Base-by-base conservation (phyloP, 1,140 invertebrate genomes). In the Heliconius hewitsoni region DNA sequence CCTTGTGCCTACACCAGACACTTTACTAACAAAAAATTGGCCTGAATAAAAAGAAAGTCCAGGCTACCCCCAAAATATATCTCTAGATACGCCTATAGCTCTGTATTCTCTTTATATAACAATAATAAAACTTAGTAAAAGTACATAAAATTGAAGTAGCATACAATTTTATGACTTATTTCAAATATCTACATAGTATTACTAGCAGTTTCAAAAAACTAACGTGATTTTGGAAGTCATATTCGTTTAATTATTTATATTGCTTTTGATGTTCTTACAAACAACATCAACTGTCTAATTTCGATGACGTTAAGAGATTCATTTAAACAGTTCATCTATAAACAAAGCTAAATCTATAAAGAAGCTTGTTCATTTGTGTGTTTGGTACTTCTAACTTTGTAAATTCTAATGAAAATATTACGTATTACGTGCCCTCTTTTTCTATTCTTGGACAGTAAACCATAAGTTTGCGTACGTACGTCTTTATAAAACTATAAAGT, bases 231-330 rank as follows among this genome's bases (percentile, higher is more conserved):
- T 76, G 57, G 70, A 76, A 76, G 37, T 76, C 42, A 50, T 8
- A 46, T 76, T 70, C 13, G 42, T 42, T 34, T 13, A 74, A 8
- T 74, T 57, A 74, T n/a, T n/a, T 57, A 57, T n/a, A 23, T 23
- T 57, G 19, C 55, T 57, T 23, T 66, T 66, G 3, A 66, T 66
- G 60, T 66, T 66, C 6, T 66, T 30, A 66, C 23, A 66, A 66
- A 66, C 60, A 66, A 27, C n/a, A 13, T 66, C 57, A 30, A 30
- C 9, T 30, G 57, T 66, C 27, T 66, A 30, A 66, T 66, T 66
- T 66, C 1, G 11, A 16, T 66, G n/a, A 66, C 19, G 57, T 27
- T 30, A 66, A 66, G 60, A 66, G 27, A 11, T 27, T 13, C 23
- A 30, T 66, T 27, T 66, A 66, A 66, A 66, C 27, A 66, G 19